Evolutionary conservation across 1,140 invertebrate species (phyloP), one percentile per base, ranked within the genome.

Genomic region (Macrobrachium nipponense): DNA sequence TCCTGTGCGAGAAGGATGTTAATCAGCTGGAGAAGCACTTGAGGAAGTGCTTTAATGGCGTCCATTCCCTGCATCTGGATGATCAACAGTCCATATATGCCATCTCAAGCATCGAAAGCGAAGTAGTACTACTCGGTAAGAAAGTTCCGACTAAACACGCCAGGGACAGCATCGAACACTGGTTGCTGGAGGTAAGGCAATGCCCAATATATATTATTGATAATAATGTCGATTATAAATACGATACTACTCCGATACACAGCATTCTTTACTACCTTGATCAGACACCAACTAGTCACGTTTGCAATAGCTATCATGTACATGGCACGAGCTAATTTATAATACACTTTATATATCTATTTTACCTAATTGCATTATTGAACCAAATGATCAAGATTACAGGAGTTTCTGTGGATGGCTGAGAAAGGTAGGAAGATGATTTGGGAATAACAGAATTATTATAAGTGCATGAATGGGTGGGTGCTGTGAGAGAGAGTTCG

Each of bases 1-100:
- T 99, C 90, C 92, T 99, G 66, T 97, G 97, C 0, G 96, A 98
- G 93, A 98, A 97, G 91, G 96, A 98, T 92, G 96, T 95, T 0
- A 90, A 94, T 18, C 93, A 96, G 87, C 96, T 98, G 6, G 96
- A 98, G 90, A 96, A 96, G 0, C 96, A 98, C 93, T 92, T 98
- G 70, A 96, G 96, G 91, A 98, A 98, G 92, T 98, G 96, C 91
- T 98, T 98, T 89, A 96, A 97, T 91, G 95, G 95, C 58, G 95
- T 96, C 82, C 92, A 93, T 86, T 91, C 92, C 81, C 91, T 96
- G 44, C 92, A 94, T 87, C 97, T 98, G 90, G 95, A 96, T 90
- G 87, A 93, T 0, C 92, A 94, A n/a, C 92, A 96, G 72, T 94
- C 96, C 90, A 97, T 98, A 87, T 93, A 94, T 20, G 94, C 95